Evolutionary conservation across 2,113 vertebrate genomes (phyloP).

Genomic region (Pseudonaja textilis): DNA sequence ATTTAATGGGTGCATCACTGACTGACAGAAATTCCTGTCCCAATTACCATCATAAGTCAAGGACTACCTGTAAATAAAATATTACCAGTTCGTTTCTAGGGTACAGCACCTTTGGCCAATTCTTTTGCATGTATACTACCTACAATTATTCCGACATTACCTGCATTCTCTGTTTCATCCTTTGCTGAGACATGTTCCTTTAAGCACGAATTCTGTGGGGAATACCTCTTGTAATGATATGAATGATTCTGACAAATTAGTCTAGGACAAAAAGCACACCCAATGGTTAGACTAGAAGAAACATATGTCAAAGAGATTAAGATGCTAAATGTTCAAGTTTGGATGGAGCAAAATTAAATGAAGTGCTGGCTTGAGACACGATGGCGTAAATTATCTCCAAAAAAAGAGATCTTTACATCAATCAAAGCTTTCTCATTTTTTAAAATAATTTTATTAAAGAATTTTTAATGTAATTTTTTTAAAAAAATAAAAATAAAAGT

Average conservation of each 20-base stretch:
- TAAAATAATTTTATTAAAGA: background rate
- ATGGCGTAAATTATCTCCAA: background rate
- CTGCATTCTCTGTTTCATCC: background rate
- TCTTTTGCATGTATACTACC: background rate
- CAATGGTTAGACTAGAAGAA: background rate
- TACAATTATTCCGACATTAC: background rate
- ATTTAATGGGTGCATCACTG: background rate
- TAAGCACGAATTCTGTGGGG: fast-evolving
- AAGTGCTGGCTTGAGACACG: background rate
- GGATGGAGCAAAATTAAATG: background rate
- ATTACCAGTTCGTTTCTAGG: background rate
- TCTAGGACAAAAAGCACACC: background rate
- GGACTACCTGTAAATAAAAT: background rate
- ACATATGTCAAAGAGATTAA: background rate
- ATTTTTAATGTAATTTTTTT: background rate
- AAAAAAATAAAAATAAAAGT: background rate
- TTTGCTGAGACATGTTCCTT: fast-evolving
- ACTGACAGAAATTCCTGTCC: background rate
- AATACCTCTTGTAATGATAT: background rate
- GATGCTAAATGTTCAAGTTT: background rate
- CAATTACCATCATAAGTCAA: background rate
- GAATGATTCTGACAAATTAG: background rate
- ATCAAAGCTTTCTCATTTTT: background rate
- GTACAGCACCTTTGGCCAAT: background rate
- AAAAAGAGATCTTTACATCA: background rate